phyloP scores from a whole-genome alignment of 92 coral and sea anemone genomes.

The Metridium senile region DNA sequence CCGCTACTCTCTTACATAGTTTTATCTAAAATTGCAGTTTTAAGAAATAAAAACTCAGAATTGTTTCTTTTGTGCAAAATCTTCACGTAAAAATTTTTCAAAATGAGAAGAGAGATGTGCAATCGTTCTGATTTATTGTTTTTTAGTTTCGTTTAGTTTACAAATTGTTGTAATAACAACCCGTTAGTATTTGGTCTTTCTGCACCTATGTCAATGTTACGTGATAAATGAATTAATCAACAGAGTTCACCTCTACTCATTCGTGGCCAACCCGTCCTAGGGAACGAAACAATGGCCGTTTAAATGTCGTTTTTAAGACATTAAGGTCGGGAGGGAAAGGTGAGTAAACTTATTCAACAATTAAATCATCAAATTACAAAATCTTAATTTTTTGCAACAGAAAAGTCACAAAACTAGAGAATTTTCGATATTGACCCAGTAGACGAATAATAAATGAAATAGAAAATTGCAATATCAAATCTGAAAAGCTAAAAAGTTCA shows the following conservation, averaged over 20 bases:
- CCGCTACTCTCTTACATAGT: no score
- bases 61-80: no score
- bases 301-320: constrained; percentile 9
- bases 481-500: background rate
- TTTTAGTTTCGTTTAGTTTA: constrained; percentile 4
- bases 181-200: constrained; percentile 8
- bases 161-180: background rate
- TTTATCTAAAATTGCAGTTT: no score
- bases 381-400: background rate
- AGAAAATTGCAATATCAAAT: background rate
- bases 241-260: background rate
- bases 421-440: background rate
- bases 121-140: background rate
- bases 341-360: background rate
- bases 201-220: constrained; percentile 4
- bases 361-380: background rate
- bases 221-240: constrained; percentile 3
- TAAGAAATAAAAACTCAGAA: no score
- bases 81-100: background rate
- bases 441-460: background rate
- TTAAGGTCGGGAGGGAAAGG: constrained; percentile 17
- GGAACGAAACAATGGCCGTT: constrained; percentile 9
- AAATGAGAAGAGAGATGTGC: background rate
- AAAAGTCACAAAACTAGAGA: background rate
- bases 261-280: constrained; percentile 11